A percentile compares a stretch with the other conserved stretches of the same genome.
phyloP scores from a whole-genome alignment of 2,113 vertebrate genomes.

The Heterotilapia buettikoferi region DNA sequence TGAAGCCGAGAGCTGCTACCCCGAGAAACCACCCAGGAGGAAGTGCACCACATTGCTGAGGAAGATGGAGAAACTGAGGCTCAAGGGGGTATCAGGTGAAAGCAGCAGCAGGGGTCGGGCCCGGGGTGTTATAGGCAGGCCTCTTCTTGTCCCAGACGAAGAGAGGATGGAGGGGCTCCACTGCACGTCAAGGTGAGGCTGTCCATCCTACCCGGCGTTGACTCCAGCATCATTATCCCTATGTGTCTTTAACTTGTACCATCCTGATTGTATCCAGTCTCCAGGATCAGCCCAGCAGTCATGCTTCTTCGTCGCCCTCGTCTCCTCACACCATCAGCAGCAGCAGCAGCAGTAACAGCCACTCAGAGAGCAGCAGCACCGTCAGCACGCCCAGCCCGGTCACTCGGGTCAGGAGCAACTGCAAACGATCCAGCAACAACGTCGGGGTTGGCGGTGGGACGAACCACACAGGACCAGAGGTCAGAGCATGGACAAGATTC shows the following conservation, averaged over 20 bases:
- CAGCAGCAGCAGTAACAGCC: slow-evolving; percentile 64
- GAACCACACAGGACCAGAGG: slow-evolving; percentile 8
- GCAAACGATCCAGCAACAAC: slow-evolving; percentile 34
- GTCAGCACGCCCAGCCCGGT: slow-evolving; percentile 73
- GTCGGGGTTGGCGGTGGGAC: not conserved
- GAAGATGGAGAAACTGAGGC: slow-evolving; percentile 83
- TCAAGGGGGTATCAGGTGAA: slow-evolving; percentile 49
- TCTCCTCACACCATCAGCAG: slow-evolving; percentile 63
- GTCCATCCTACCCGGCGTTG: not conserved
- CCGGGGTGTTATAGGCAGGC: slow-evolving; percentile 59
- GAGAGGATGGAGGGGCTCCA: slow-evolving; percentile 62
- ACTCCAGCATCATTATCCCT: accelerated
- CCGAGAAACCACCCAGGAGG: slow-evolving; percentile 68
- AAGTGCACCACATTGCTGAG: slow-evolving; percentile 75
- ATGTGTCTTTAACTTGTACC: not conserved
- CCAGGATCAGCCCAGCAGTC: slow-evolving; percentile 45
- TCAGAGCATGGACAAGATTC: not conserved
- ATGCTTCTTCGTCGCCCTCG: slow-evolving; percentile 53
- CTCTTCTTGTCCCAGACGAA: slow-evolving; percentile 70
- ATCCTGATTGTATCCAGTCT: slow-evolving; percentile 60
- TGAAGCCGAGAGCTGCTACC: slow-evolving; percentile 28
- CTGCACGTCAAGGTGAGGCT: slow-evolving; percentile 17
- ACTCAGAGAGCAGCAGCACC: slow-evolving; percentile 73
- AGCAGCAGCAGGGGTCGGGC: not conserved
- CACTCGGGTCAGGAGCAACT: slow-evolving; percentile 64